Conservation (phyloP, 2,113 vertebrate genomes). For the Stercorarius parasiticus region DNA sequence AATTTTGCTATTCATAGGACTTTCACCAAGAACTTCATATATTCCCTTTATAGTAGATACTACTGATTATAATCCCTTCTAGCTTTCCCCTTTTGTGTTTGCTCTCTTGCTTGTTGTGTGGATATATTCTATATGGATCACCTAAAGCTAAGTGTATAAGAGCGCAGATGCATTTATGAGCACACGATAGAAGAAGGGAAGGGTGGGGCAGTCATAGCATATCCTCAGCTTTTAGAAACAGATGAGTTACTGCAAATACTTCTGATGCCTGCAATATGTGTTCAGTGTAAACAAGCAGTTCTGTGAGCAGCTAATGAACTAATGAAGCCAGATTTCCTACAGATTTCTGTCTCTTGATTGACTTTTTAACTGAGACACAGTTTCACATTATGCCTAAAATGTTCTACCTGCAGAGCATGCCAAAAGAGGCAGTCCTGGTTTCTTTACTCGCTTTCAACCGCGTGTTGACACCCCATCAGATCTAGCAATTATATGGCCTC, state of each 20-base stretch:
- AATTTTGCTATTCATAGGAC: neutral
- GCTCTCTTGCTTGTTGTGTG: neutral
- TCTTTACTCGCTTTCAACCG: neutral
- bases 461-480: neutral
- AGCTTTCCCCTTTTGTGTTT: neutral
- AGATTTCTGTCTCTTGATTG: slow-evolving; percentile 14
- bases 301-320: slow-evolving; percentile 36
- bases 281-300: slow-evolving; percentile 19
- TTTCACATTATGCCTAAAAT: neutral
- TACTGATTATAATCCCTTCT: neutral
- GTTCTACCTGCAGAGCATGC: neutral
- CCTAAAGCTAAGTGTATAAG: neutral
- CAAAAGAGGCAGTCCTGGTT: neutral
- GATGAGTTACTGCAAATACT: neutral
- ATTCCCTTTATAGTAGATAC: neutral
- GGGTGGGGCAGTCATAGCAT: neutral
- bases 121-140: neutral
- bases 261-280: slow-evolving; percentile 43
- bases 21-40: neutral
- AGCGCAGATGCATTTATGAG: neutral
- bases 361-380: neutral
- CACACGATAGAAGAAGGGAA: neutral
- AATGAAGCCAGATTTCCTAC: slow-evolving; percentile 42
- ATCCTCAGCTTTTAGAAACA: slow-evolving; percentile 1
- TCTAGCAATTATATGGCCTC: neutral